Evolutionary conservation across 2,888 invertebrate genomes (phyloP), one percentile per base, ranked within the genome.

Genomic region (Tachina lurida): DNA sequence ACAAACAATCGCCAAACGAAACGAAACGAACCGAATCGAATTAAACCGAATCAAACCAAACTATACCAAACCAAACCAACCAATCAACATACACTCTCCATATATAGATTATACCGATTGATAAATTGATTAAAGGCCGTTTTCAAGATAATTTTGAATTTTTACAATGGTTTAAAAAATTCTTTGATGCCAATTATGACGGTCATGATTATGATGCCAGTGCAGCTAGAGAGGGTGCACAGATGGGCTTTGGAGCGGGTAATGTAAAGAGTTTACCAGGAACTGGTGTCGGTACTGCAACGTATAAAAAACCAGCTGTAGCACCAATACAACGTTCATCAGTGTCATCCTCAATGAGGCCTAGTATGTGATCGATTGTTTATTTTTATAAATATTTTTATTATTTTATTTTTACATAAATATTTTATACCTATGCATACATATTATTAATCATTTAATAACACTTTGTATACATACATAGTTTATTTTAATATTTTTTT

Each of bases 111-210:
- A 93, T 93, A 89, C 93, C 93, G 87, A 92, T 93, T 91, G 93
- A 93, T 90, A 93, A 91, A 91, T 95, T 99, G 95, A 97, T 98
- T 93, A 99, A 98, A 95, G 98, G 98, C 93, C 96, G 98, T 91
- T 99, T 99, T 94, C 99, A 99, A 95, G 99, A 99, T 95, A 99
- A 99, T 95, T 99, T 99, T 95, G 99, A 99, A 94, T 99, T 99
- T 94, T 96, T 99, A 91, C 99, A 99, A 95, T 99, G 99, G 99
- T 99, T 99, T 95, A 99, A 99, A 95, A 98, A 98, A 94, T 99
- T 99, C 94, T 99, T 98, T 94, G 99, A 99, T 94, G 98, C 98
- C 91, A 99, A 99, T 95, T 98, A 98, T 94, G 96, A 97, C 93
- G 98, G 98, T 92, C 95, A 95, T 91, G 97, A 98, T 88, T 99